These are phyloP conservation scores for Sipha flava DNA, from an alignment of 1,140 invertebrate genomes.

Conservation along the genomic window DNA sequence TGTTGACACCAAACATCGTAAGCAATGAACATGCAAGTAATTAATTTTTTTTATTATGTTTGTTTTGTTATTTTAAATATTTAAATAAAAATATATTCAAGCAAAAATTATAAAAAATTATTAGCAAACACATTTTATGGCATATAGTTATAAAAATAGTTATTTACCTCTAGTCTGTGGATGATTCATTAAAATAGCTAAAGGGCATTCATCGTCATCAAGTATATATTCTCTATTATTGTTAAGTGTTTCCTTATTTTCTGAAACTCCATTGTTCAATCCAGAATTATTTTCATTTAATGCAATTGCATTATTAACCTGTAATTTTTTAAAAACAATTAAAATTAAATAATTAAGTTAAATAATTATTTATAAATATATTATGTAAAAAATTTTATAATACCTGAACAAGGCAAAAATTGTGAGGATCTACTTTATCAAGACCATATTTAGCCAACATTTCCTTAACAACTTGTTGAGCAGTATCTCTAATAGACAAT, in stretches of 20 bases:
- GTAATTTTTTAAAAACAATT: constrained; percentile 33
- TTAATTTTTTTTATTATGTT: no score
- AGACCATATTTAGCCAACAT: constrained; percentile 96
- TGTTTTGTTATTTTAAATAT: no score
- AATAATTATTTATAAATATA: not conserved
- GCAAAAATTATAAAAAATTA: no score
- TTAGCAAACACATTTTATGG: no score
- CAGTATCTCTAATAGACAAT: constrained; percentile 84
- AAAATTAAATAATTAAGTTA: constrained; percentile 12
- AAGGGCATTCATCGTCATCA: constrained; percentile 93
- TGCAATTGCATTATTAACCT: constrained; percentile 52
- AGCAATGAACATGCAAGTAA: no score
- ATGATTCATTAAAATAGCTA: constrained; percentile 88
- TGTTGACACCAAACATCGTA: no score
- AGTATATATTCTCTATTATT: constrained; percentile 74
- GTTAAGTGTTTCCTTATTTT: constrained; percentile 43
- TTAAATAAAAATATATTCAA: no score
- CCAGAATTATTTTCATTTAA: constrained; percentile 46
- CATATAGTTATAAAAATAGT: not conserved
- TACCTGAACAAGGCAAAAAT: constrained; percentile 93
- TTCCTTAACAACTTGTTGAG: constrained; percentile 84
- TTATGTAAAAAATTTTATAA: not conserved
- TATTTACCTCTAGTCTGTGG: constrained; percentile 70
- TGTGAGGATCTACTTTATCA: constrained; percentile 73
- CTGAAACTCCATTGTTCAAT: constrained; percentile 50